These are phyloP conservation scores for Leptoclinus maculatus DNA, from an alignment of 2,797 vertebrate species.

Conservation along the genomic window DNA sequence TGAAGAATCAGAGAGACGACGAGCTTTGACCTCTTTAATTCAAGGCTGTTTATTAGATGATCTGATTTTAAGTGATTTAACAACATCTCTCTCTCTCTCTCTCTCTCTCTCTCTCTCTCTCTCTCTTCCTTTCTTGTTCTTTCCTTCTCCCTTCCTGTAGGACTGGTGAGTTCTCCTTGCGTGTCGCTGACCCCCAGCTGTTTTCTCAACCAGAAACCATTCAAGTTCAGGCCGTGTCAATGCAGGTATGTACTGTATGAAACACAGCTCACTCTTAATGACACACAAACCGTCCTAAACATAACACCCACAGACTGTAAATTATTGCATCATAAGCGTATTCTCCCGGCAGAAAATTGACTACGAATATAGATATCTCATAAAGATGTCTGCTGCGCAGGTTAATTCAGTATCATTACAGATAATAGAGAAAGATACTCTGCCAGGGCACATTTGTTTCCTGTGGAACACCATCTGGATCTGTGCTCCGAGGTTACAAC, in stretches of 20 bases:
- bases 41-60: neutral
- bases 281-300: neutral
- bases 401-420: neutral
- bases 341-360: neutral
- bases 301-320: neutral
- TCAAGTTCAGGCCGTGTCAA: conserved; percentile 66
- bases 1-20: neutral
- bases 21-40: neutral
- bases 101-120: neutral
- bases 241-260: conserved; percentile 69
- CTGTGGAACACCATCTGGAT: neutral
- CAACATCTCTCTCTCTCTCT: neutral
- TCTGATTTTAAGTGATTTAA: neutral
- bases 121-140: no score
- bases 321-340: neutral
- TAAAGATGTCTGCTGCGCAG: neutral
- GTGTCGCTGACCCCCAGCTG: conserved; percentile 69
- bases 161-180: conserved; percentile 67
- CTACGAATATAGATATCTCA: neutral
- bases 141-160: conserved; percentile 34
- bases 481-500: neutral
- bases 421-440: neutral
- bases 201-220: conserved; percentile 52
- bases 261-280: neutral
- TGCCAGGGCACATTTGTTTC: neutral